phyloP scores from a whole-genome alignment of 2,797 vertebrate genomes.

The Hippocampus kuda region DNA sequence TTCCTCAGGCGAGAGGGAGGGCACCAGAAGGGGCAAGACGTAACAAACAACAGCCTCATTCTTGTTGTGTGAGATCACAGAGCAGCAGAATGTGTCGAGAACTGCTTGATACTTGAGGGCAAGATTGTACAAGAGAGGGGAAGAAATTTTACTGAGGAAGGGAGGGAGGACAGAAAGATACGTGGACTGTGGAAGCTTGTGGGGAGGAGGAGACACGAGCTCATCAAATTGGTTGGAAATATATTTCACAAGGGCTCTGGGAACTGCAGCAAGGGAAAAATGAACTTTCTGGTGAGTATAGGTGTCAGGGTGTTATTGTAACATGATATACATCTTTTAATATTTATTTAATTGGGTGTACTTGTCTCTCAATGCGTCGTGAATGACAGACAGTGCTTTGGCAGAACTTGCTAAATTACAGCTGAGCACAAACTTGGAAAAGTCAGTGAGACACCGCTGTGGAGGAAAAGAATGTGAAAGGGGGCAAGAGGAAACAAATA shows the following conservation, averaged over 20 bases:
- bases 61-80: conserved; percentile 69
- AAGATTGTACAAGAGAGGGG: conserved; percentile 28
- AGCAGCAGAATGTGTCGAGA: conserved; percentile 60
- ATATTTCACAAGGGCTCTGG: conserved; percentile 16
- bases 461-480: conserved; percentile 31
- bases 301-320: background rate
- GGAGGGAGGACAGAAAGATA: conserved; percentile 17
- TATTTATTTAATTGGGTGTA: background rate
- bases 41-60: conserved; percentile 61
- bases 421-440: conserved; percentile 24
- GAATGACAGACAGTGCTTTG: conserved; percentile 21
- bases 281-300: conserved; percentile 63
- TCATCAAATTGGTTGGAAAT: conserved; percentile 3
- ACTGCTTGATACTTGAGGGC: conserved; percentile 39
- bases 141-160: conserved; percentile 4
- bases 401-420: conserved; percentile 33
- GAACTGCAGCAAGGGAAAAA: conserved; percentile 40
- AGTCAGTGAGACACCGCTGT: background rate
- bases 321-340: background rate
- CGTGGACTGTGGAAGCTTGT: background rate
- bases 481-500: conserved; percentile 40
- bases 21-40: conserved; percentile 29
- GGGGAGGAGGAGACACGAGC: conserved; percentile 17
- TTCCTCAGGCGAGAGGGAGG: conserved; percentile 29
- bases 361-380: background rate